phyloP scores from a whole-genome alignment of 2,113 vertebrate species.

The Aphelocoma coerulescens region DNA sequence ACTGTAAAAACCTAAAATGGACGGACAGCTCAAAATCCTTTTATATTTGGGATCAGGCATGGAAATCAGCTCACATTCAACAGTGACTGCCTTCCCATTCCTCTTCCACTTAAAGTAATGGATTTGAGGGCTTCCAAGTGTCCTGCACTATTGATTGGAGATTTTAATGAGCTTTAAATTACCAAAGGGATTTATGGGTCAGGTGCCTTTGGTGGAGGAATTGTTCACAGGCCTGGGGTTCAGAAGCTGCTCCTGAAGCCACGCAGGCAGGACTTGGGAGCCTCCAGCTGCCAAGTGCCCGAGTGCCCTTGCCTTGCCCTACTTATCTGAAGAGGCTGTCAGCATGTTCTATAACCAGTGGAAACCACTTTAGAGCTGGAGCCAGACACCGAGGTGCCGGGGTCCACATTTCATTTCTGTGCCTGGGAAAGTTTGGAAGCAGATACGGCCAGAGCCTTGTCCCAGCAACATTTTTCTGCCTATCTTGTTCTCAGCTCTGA shows the following conservation, averaged over 20 bases:
- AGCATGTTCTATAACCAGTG: conserved; percentile 63
- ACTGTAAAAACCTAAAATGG: not conserved
- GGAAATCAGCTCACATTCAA: not conserved
- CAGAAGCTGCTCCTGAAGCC: not conserved
- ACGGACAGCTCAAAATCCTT: not conserved
- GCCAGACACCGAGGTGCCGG: conserved; percentile 67
- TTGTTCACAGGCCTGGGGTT: not conserved
- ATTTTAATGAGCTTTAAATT: conserved; percentile 4
- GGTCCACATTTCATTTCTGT: conserved; percentile 52
- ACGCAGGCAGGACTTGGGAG: not conserved
- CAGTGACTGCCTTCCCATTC: not conserved
- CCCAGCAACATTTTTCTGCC: conserved; percentile 32
- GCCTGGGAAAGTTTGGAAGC: conserved; percentile 50
- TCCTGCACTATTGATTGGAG: conserved; percentile 17
- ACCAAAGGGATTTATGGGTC: not conserved
- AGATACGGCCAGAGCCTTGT: conserved; percentile 10
- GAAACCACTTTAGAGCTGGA: conserved; percentile 66
- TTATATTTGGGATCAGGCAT: not conserved
- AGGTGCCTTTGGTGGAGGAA: not conserved
- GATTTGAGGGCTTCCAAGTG: not conserved
- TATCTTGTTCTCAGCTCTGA: conserved; percentile 19
- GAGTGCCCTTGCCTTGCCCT: conserved; percentile 61
- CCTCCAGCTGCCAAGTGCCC: conserved; percentile 25
- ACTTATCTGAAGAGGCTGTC: conserved; percentile 68
- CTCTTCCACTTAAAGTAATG: not conserved